These are phyloP conservation scores for Percopsis transmontana DNA, from an alignment of 2,113 vertebrate species.

Conservation along the genomic window DNA sequence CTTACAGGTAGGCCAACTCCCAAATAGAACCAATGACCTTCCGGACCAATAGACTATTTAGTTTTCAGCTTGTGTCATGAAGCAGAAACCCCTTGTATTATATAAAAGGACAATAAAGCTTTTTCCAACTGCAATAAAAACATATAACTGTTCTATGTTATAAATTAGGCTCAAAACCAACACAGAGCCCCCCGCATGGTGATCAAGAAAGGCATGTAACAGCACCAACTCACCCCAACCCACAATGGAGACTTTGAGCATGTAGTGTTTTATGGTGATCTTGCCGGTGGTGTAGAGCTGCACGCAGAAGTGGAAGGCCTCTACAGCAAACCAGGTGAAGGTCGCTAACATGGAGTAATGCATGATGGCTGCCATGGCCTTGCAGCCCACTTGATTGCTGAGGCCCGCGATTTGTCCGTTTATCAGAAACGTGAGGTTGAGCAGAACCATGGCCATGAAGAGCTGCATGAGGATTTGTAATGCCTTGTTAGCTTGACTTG, in stretches of 20 bases:
- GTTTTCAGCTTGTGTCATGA: too few relatives aligned
- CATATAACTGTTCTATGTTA: too few relatives aligned
- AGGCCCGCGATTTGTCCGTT: constrained; percentile 42
- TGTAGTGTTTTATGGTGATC: constrained; percentile 67
- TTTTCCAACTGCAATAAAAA: too few relatives aligned
- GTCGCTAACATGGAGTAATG: constrained; percentile 84
- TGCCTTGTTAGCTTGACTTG: constrained; percentile 55
- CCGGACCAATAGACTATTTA: too few relatives aligned
- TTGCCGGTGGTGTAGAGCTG: constrained; percentile 66
- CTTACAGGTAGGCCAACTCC: too few relatives aligned
- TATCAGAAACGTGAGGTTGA: constrained; percentile 81
- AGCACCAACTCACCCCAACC: constrained; percentile 81
- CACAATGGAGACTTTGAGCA: constrained; percentile 75
- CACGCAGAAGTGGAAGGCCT: constrained; percentile 83
- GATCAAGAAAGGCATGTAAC: too few relatives aligned
- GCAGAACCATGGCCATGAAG: constrained; percentile 76
- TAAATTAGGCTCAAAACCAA: too few relatives aligned
- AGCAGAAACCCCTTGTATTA: too few relatives aligned
- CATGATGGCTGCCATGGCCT: constrained; percentile 67
- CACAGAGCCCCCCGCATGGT: too few relatives aligned
- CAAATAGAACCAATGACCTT: too few relatives aligned
- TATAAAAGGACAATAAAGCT: too few relatives aligned
- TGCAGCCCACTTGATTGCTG: constrained; percentile 34
- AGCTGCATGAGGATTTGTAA: constrained; percentile 77
- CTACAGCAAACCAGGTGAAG: constrained; percentile 83